Conservation (phyloP, 1,140 invertebrate species). For the Drosophila miranda region DNA sequence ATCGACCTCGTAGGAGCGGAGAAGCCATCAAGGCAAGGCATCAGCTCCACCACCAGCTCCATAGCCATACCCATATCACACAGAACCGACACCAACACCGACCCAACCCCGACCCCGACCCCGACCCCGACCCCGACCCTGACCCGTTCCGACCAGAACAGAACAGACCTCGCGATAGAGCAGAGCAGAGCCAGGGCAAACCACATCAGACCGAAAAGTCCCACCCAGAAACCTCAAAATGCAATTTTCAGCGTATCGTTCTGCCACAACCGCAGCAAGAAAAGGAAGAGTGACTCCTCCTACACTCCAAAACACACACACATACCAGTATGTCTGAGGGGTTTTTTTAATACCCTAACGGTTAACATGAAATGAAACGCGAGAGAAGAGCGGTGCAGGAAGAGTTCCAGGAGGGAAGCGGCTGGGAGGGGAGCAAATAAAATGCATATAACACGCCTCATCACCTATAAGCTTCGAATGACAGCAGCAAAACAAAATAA, state of each 20-base stretch:
- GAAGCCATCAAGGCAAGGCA: slow-evolving; percentile 14
- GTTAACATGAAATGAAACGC: slow-evolving; percentile 31
- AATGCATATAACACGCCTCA: slow-evolving; percentile 78
- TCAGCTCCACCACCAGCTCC: too few species aligned
- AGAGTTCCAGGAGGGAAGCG: too few species aligned
- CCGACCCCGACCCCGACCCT: too few species aligned
- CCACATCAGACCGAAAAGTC: slow-evolving; percentile 44
- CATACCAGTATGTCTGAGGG: slow-evolving; percentile 11
- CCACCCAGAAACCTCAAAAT: slow-evolving; percentile 60
- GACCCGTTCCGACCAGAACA: too few species aligned
- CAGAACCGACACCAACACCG: too few species aligned
- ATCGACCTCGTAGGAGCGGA: neutral
- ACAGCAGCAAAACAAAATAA: slow-evolving; percentile 68
- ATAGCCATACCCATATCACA: too few species aligned
- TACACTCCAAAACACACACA: slow-evolving; percentile 11
- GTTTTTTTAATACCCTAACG: slow-evolving; percentile 39
- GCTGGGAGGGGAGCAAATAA: slow-evolving; percentile 49
- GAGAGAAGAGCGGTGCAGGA: neutral
- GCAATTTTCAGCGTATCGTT: slow-evolving; percentile 73
- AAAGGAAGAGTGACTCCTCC: slow-evolving; percentile 15
- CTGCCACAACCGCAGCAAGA: slow-evolving; percentile 40
- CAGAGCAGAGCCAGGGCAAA: slow-evolving; percentile 14
- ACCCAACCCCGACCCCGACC: too few species aligned
- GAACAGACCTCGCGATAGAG: too few species aligned
- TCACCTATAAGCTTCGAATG: slow-evolving; percentile 72